Percentiles rank a stretch among this genome's conserved stretches.
phyloP scores from a whole-genome alignment of 2,888 invertebrate genomes.

The Drosophila buzzatii region DNA sequence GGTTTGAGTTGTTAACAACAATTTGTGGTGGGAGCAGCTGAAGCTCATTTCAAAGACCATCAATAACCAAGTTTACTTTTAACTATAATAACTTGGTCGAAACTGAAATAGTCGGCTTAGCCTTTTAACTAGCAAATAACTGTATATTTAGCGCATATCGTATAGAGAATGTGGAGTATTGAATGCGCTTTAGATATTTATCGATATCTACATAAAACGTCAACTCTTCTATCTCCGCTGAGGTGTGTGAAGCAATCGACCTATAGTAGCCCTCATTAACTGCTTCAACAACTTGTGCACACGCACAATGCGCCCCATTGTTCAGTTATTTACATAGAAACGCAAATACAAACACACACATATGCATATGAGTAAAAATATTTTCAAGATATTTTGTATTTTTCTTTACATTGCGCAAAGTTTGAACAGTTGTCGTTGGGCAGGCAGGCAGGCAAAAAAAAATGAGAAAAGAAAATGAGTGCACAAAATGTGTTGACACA shows the following conservation, averaged over 20 bases:
- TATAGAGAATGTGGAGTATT: not conserved
- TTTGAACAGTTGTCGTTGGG: constrained; percentile 65
- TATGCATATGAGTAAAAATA: constrained; percentile 6
- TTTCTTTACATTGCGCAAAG: constrained; percentile 65
- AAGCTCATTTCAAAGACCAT: constrained; percentile 7
- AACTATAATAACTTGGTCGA: not conserved
- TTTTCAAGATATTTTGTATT: constrained; percentile 33
- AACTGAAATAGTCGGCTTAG: constrained; percentile 2
- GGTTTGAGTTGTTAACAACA: constrained; percentile 25
- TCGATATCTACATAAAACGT: not conserved
- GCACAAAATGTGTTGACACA: constrained; percentile 71
- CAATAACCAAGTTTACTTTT: constrained; percentile 5
- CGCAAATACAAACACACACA: constrained; percentile 9
- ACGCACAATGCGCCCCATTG: constrained; percentile 54
- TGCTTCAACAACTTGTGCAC: constrained; percentile 26
- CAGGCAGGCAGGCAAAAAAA: constrained; percentile 8
- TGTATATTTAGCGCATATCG: not conserved
- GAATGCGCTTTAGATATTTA: not conserved
- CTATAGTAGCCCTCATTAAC: constrained; percentile 5
- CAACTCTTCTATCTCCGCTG: not conserved
- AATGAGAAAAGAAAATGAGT: constrained; percentile 27
- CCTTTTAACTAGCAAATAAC: constrained; percentile 1
- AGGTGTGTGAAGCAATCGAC: not conserved
- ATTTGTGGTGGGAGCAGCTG: constrained; percentile 7
- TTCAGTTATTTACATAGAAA: constrained; percentile 54